Evolutionary conservation across 2,888 invertebrate species (phyloP).

Genomic region (Ceramica pisi): DNA sequence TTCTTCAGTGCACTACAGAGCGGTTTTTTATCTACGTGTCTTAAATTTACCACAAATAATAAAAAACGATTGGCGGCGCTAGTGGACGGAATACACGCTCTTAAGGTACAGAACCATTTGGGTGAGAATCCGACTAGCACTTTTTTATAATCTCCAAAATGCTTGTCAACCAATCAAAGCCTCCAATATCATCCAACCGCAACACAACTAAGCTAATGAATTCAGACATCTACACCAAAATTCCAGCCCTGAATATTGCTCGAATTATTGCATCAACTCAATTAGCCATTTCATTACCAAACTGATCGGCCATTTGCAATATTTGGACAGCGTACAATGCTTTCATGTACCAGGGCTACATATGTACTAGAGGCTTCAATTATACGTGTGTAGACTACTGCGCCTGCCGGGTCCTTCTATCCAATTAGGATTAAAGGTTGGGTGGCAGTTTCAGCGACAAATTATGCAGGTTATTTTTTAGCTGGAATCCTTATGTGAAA

Average conservation of each 20-base stretch:
- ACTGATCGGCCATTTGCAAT: slow-evolving; percentile 48
- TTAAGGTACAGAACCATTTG: no score
- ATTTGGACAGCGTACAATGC: slow-evolving; percentile 59
- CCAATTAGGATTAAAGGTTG: slow-evolving; percentile 85
- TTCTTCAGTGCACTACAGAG: no score
- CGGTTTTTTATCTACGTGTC: no score
- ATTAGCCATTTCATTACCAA: slow-evolving; percentile 51
- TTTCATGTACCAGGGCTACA: slow-evolving; percentile 46
- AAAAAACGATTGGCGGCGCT: no score
- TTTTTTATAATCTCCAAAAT: no score
- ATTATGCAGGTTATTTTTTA: neutral
- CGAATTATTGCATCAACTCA: slow-evolving; percentile 40
- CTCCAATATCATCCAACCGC: neutral
- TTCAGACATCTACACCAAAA: neutral
- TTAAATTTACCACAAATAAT: no score
- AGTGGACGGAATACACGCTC: no score
- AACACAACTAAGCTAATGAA: neutral
- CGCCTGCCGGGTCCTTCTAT: slow-evolving; percentile 81
- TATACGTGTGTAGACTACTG: slow-evolving; percentile 79
- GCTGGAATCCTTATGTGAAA: no score
- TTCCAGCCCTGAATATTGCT: slow-evolving; percentile 1
- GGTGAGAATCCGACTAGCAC: no score
- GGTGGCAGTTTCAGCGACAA: slow-evolving; percentile 66
- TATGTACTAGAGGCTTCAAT: slow-evolving; percentile 74
- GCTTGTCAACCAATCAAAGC: neutral